These are phyloP conservation scores for Cisticola juncidis DNA, from an alignment of 2,113 vertebrate species.

Conservation along the genomic window DNA sequence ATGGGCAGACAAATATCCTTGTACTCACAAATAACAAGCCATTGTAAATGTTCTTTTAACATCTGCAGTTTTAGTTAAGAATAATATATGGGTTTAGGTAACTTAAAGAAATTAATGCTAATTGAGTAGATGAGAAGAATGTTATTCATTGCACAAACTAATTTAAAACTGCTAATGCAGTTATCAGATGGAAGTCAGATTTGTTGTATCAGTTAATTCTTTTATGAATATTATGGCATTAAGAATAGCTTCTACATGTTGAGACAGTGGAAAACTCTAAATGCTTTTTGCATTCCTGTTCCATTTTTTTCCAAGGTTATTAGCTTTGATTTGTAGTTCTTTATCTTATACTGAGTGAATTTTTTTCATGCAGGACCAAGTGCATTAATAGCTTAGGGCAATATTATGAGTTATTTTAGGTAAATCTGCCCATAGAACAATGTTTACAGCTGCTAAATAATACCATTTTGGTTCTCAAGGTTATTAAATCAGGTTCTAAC, in stretches of 20 bases:
- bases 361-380: slow-evolving; percentile 6
- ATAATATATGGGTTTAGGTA: neutral
- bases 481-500: neutral
- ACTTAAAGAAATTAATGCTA: neutral
- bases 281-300: neutral
- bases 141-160: neutral
- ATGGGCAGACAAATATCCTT: neutral
- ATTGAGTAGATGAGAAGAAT: neutral
- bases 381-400: neutral
- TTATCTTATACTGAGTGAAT: neutral
- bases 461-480: neutral
- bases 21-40: neutral
- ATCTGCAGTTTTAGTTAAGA: neutral
- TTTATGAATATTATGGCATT: neutral
- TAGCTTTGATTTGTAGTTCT: slow-evolving; percentile 15
- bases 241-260: neutral
- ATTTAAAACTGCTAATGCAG: slow-evolving; percentile 12
- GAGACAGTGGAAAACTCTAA: slow-evolving; percentile 21
- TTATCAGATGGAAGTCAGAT: neutral
- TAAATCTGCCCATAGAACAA: neutral
- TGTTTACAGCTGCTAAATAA: neutral
- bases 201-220: neutral
- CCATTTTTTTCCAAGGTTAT: slow-evolving; percentile 3
- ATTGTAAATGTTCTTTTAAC: neutral
- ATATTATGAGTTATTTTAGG: slow-evolving; percentile 29